Evolutionary conservation across 2,888 invertebrate genomes (phyloP).

Genomic region (Galerucella nymphaeae): DNA sequence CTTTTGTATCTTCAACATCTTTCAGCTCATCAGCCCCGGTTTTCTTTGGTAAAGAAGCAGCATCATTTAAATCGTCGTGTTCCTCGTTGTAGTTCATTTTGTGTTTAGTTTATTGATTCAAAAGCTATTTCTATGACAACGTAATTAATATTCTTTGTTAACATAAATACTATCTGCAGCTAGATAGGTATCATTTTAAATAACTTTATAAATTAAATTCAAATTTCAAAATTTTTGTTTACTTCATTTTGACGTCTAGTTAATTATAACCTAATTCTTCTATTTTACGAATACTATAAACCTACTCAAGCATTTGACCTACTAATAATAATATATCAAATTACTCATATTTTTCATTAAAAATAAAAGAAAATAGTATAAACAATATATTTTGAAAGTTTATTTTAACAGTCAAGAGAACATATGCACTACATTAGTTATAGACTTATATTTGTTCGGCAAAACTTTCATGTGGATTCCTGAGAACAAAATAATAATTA

Average conservation of each 20-base stretch:
- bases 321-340: too few species aligned
- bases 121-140: neutral
- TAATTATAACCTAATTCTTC: neutral
- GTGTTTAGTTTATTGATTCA: neutral
- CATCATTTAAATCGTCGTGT: neutral
- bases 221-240: neutral
- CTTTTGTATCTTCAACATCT: constrained; percentile 53
- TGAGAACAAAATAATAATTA: constrained; percentile 28
- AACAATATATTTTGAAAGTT: neutral
- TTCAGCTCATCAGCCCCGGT: constrained; percentile 39
- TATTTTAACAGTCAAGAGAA: constrained; percentile 30
- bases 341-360: neutral
- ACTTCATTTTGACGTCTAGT: neutral
- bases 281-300: neutral
- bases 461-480: constrained; percentile 39
- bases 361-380: neutral
- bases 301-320: neutral
- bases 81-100: neutral
- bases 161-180: neutral
- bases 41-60: neutral
- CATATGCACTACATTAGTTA: constrained; percentile 42
- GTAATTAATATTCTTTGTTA: neutral
- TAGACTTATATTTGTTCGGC: constrained; percentile 39
- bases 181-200: neutral
- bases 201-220: neutral